A percentile compares a stretch with the other conserved stretches of the same genome.
Evolutionary conservation across 1,140 invertebrate species (phyloP).

Genomic region (Apis cerana): DNA sequence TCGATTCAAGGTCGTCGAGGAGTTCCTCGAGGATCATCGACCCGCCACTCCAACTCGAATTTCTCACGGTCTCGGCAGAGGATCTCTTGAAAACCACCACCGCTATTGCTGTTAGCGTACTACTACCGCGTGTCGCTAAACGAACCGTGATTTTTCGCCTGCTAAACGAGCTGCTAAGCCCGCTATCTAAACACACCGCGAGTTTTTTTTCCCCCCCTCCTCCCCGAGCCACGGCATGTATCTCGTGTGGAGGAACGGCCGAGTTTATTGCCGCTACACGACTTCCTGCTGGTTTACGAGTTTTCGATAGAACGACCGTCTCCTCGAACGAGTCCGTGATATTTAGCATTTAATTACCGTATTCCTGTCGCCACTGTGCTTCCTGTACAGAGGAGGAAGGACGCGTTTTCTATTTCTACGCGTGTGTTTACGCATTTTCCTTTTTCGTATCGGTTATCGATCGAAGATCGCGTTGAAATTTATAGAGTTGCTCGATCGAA

Average conservation of each 20-base stretch:
- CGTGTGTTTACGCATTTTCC: no score
- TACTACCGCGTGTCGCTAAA: conserved; percentile 21
- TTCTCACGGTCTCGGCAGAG: conserved; percentile 48
- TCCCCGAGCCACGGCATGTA: conserved; percentile 9
- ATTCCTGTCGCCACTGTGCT: not conserved
- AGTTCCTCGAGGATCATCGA: conserved; percentile 56
- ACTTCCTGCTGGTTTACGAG: conserved; percentile 44
- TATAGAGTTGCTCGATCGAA: no score
- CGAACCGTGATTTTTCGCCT: conserved; percentile 39
- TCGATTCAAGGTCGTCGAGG: conserved; percentile 47
- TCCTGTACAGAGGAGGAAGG: not conserved
- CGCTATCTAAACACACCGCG: conserved; percentile 55
- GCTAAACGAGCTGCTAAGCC: conserved; percentile 16
- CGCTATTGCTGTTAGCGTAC: no score
- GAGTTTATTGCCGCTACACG: conserved; percentile 34
- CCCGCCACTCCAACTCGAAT: conserved; percentile 34
- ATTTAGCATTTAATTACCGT: not conserved
- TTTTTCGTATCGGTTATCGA: no score
- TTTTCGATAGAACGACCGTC: conserved; percentile 13
- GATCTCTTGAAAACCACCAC: conserved; percentile 40
- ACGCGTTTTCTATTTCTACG: not conserved
- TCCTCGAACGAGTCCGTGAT: not conserved
- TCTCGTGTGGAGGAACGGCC: conserved; percentile 13
- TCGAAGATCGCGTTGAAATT: no score
- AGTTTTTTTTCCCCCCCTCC: conserved; percentile 14